Evolutionary conservation across 2,888 invertebrate species (phyloP).

Genomic region (Calameuta filiformis): DNA sequence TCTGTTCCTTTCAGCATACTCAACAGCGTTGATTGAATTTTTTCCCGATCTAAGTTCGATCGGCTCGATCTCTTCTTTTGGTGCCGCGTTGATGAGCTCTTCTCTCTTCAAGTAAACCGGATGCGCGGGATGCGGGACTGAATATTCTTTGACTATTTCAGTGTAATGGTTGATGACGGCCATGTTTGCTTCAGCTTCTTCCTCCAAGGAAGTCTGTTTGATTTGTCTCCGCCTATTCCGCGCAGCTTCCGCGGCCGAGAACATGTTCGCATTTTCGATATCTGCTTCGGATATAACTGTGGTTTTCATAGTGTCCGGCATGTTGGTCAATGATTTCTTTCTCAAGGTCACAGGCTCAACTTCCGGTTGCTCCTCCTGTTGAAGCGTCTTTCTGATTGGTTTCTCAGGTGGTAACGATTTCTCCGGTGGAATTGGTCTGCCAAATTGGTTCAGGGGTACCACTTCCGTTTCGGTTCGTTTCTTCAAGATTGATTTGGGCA

Average conservation of each 20-base stretch:
- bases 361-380: conserved; percentile 8
- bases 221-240: conserved; percentile 55
- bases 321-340: conserved; percentile 51
- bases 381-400: conserved; percentile 42
- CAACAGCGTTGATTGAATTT: conserved; percentile 14
- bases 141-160: conserved; percentile 80
- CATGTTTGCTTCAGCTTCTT: conserved; percentile 53
- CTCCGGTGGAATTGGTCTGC: conserved; percentile 57
- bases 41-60: background rate
- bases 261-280: conserved; percentile 58
- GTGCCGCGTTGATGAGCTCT: conserved; percentile 72
- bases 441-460: conserved; percentile 51
- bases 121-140: conserved; percentile 44
- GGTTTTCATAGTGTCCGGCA: conserved; percentile 45
- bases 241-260: conserved; percentile 62
- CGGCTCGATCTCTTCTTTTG: conserved; percentile 63
- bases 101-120: conserved; percentile 72
- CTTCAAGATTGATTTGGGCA: conserved; percentile 85
- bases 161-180: conserved; percentile 82
- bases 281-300: conserved; percentile 50
- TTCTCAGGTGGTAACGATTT: conserved; percentile 59
- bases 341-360: conserved; percentile 56
- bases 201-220: conserved; percentile 45
- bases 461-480: conserved; percentile 64
- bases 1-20: conserved; percentile 28